Conservation (phyloP, 2,888 invertebrate genomes). For the Sialis fuliginosa region DNA sequence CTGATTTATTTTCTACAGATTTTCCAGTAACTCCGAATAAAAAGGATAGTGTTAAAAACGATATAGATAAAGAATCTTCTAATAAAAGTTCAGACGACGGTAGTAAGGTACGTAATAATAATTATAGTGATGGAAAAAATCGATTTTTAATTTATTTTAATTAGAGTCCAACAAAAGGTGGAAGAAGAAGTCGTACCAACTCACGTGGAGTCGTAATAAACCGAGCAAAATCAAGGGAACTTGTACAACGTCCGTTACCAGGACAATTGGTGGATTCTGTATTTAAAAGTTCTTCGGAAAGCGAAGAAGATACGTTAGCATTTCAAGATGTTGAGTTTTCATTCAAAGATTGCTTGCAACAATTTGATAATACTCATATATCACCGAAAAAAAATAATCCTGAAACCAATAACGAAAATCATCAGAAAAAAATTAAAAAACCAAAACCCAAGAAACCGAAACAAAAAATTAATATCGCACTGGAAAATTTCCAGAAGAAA, state of each 20-base stretch:
- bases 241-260: conserved; percentile 34
- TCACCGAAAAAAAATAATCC: too few relatives aligned
- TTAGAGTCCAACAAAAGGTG: too few relatives aligned
- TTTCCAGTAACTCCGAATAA: conserved; percentile 3
- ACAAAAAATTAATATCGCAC: conserved; percentile 19
- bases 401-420: too few relatives aligned
- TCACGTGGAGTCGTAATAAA: conserved; percentile 23
- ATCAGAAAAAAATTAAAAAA: conserved; percentile 6
- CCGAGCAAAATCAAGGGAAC: conserved; percentile 40
- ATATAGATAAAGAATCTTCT: conserved; percentile 16
- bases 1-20: background rate
- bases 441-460: conserved; percentile 14
- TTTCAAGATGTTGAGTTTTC: conserved; percentile 20
- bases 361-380: conserved; percentile 24
- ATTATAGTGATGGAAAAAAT: too few relatives aligned
- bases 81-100: conserved; percentile 17
- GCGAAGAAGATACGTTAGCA: conserved; percentile 27
- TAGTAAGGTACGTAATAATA: too few relatives aligned
- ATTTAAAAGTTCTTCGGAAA: conserved; percentile 27
- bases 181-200: conserved; percentile 11
- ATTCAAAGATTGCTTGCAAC: conserved; percentile 25
- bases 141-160: too few relatives aligned
- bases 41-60: conserved; percentile 7
- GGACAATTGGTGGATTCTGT: conserved; percentile 17
- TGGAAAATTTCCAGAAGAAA: conserved; percentile 30